Conservation (phyloP, 2,888 invertebrate genomes). For the Leptopilina syphax region DNA sequence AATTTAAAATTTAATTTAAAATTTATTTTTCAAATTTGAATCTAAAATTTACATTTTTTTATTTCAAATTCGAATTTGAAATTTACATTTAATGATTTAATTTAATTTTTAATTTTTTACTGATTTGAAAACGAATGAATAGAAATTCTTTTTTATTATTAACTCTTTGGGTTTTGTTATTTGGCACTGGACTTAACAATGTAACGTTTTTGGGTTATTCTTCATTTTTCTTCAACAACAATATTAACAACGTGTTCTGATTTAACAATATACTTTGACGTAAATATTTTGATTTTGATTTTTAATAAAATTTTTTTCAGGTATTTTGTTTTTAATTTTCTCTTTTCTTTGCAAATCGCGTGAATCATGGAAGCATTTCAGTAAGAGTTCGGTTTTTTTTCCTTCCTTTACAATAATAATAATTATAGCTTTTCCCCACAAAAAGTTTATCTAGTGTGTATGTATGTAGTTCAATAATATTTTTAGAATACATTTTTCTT, state of each 20-base stretch:
- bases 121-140: not conserved
- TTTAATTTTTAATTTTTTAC: not conserved
- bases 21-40: too few species aligned
- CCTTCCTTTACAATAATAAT: not conserved
- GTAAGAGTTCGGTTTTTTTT: not conserved
- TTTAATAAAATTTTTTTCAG: not conserved
- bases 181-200: slow-evolving; percentile 62
- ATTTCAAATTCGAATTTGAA: too few species aligned
- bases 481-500: not conserved
- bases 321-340: too few species aligned
- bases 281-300: not conserved
- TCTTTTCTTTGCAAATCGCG: not conserved
- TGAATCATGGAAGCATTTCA: slow-evolving; percentile 10
- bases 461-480: not conserved
- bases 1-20: too few species aligned
- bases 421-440: not conserved
- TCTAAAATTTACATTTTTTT: too few species aligned
- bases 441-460: not conserved
- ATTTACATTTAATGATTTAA: too few species aligned
- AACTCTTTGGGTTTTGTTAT: not conserved
- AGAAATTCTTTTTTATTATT: not conserved
- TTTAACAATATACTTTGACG: slow-evolving; percentile 62
- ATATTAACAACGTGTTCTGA: slow-evolving; percentile 70
- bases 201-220: slow-evolving; percentile 61
- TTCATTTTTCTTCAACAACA: slow-evolving; percentile 68